Percentiles rank a stretch among this genome's conserved stretches.
phyloP scores from a whole-genome alignment of 2,888 invertebrate genomes.

The Leptopilina syphax region DNA sequence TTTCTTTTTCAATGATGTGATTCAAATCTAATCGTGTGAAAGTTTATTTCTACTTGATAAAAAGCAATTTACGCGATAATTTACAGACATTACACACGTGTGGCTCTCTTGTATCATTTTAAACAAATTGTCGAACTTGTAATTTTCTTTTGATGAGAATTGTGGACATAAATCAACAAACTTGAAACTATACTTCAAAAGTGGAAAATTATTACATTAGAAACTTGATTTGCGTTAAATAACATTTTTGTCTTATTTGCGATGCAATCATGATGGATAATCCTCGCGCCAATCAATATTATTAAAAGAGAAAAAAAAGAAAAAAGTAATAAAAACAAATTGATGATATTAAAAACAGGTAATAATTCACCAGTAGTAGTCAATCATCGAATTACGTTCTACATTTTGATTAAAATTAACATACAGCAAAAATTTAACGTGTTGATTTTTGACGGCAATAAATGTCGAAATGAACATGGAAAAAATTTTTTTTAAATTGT shows the following conservation, averaged over 20 bases:
- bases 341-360: too few species aligned
- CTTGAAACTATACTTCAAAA: slow-evolving; percentile 1
- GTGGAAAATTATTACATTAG: slow-evolving; percentile 1
- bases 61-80: slow-evolving; percentile 18
- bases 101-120: slow-evolving; percentile 21
- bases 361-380: too few species aligned
- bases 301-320: too few species aligned
- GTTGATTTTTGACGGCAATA: too few species aligned
- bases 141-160: slow-evolving; percentile 30
- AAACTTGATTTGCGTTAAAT: slow-evolving; percentile 26
- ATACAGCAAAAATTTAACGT: too few species aligned
- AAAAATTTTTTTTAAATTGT: too few species aligned
- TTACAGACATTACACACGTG: slow-evolving; percentile 6
- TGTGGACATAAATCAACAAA: slow-evolving; percentile 22
- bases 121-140: slow-evolving; percentile 28
- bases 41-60: neutral
- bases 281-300: neutral
- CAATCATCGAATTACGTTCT: too few species aligned
- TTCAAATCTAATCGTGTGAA: neutral
- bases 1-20: neutral
- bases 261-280: slow-evolving; percentile 4
- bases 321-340: too few species aligned
- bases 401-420: too few species aligned
- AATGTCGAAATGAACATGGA: too few species aligned
- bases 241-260: slow-evolving; percentile 31